phyloP scores from a whole-genome alignment of 2,113 vertebrate genomes.

The Lagopus leucura region DNA sequence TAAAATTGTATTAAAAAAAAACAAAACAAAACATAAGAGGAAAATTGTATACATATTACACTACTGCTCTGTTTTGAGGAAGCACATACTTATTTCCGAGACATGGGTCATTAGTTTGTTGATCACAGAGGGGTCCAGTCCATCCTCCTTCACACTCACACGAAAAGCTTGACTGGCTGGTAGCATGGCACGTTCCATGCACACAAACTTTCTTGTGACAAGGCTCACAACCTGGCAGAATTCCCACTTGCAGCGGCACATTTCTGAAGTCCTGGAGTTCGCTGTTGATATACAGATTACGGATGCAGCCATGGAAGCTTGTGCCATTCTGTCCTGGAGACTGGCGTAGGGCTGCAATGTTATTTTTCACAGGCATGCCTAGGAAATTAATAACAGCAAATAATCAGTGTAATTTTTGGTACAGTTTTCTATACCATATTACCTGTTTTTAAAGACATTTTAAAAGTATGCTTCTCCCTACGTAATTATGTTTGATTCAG shows the following conservation, averaged over 20 bases:
- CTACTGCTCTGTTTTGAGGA: background rate
- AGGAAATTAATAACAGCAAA: background rate
- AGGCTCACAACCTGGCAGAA: slow-evolving; percentile 93
- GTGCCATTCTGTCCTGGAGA: slow-evolving; percentile 89
- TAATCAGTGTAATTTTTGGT: background rate
- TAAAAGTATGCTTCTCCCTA: background rate
- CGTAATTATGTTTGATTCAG: background rate
- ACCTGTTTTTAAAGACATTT: background rate
- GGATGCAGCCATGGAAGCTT: slow-evolving; percentile 94
- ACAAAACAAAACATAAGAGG: background rate
- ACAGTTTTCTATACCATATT: background rate
- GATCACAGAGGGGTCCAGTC: slow-evolving; percentile 90
- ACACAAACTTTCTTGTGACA: slow-evolving; percentile 90
- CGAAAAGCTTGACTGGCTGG: slow-evolving; percentile 88
- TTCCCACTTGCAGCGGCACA: slow-evolving; percentile 89
- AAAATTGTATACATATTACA: background rate
- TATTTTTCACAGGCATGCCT: slow-evolving; percentile 92
- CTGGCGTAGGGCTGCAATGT: slow-evolving; percentile 87
- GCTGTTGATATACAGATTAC: slow-evolving; percentile 93
- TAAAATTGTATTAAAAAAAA: background rate
- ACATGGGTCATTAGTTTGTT: slow-evolving; percentile 92
- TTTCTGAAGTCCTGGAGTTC: slow-evolving; percentile 92
- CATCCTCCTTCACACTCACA: slow-evolving; percentile 95
- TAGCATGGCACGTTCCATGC: slow-evolving; percentile 90
- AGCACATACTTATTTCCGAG: slow-evolving; percentile 94